These are phyloP conservation scores for Pelochelys cantorii DNA, from an alignment of 2,797 vertebrate genomes.

Conservation along the genomic window DNA sequence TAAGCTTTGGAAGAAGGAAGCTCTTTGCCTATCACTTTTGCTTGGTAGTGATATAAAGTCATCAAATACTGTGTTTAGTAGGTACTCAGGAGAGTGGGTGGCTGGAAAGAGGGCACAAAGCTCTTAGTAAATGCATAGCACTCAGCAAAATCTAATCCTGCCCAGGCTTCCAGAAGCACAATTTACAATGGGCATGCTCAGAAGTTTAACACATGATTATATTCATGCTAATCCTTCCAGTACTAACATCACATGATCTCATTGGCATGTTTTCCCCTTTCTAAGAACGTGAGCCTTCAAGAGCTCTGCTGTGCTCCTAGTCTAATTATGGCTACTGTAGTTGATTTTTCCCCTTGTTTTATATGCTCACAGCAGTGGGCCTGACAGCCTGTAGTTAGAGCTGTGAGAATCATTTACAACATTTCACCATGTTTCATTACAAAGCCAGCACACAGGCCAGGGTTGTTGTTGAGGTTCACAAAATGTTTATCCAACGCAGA, in stretches of 20 bases:
- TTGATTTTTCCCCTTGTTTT: neutral
- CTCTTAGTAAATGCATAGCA: neutral
- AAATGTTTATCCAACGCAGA: neutral
- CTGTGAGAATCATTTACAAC: neutral
- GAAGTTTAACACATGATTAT: neutral
- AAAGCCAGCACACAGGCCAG: neutral
- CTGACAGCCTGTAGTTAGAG: neutral
- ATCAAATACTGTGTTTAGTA: slow-evolving; percentile 49
- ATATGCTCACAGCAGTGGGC: neutral
- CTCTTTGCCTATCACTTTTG: slow-evolving; percentile 29
- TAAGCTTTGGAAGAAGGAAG: slow-evolving; percentile 37
- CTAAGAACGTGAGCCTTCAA: neutral
- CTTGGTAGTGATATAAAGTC: slow-evolving; percentile 66
- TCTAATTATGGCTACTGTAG: neutral
- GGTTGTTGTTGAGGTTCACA: neutral
- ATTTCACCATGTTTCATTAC: neutral
- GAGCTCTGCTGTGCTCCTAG: neutral
- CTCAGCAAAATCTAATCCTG: neutral
- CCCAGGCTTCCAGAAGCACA: neutral
- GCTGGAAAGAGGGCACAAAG: slow-evolving; percentile 41
- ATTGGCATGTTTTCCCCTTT: neutral
- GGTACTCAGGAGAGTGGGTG: slow-evolving; percentile 37
- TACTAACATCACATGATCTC: neutral
- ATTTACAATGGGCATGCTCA: neutral
- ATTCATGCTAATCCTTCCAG: neutral